phyloP scores from a whole-genome alignment of 2,113 vertebrate genomes.

The Phainopepla nitens region DNA sequence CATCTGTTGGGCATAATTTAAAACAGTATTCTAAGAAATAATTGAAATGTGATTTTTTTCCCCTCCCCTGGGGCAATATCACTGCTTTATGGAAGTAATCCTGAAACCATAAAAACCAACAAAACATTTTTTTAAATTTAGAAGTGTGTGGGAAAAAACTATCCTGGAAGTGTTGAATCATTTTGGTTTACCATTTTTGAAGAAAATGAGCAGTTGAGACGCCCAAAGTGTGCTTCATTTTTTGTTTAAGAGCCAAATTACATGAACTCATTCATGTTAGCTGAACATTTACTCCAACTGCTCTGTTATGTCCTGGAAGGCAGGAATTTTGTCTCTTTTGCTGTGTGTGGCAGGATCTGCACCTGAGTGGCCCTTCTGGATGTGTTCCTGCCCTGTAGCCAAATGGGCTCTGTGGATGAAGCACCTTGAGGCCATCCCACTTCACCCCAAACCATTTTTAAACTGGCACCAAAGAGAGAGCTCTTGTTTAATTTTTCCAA shows the following conservation, averaged over 20 bases:
- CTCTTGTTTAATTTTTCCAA: neutral
- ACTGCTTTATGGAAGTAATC: neutral
- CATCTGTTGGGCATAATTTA: neutral
- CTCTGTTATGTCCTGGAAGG: neutral
- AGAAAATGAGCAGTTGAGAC: neutral
- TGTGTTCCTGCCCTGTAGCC: neutral
- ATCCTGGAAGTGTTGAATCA: neutral
- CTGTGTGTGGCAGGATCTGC: neutral
- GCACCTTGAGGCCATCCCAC: neutral
- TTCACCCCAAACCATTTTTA: neutral
- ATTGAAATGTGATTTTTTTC: neutral
- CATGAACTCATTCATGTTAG: accelerated
- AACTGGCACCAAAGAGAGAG: neutral
- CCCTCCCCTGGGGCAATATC: neutral
- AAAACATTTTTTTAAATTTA: neutral
- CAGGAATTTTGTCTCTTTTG: neutral
- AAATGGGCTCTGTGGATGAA: accelerated
- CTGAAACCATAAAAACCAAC: neutral
- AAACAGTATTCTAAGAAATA: neutral
- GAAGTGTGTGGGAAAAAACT: accelerated
- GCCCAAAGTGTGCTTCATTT: neutral
- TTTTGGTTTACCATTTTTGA: neutral
- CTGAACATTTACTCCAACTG: neutral
- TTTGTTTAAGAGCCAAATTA: neutral
- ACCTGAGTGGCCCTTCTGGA: neutral